Conservation (phyloP, 2,797 vertebrate genomes). For the Eulemur mongoz region DNA sequence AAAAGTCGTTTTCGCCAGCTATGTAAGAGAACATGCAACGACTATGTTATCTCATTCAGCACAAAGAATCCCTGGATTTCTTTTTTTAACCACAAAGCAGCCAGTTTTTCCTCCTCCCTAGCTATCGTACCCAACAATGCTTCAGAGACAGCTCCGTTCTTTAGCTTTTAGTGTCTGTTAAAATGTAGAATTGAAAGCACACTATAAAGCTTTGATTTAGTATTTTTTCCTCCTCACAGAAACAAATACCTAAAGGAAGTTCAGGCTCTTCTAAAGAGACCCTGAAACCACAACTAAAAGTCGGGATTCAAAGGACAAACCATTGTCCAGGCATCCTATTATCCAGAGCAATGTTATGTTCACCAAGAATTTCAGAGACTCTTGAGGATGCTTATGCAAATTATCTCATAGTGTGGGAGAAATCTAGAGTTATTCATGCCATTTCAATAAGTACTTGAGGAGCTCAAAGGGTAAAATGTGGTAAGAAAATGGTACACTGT, state of each 20-base stretch:
- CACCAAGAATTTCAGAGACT: constrained; percentile 15
- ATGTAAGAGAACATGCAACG: background rate
- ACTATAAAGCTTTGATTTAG: constrained; percentile 42
- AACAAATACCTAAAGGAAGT: constrained; percentile 54
- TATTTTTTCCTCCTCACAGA: background rate
- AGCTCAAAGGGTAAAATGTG: background rate
- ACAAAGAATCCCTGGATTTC: constrained; percentile 32
- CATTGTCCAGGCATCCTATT: background rate
- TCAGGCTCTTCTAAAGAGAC: background rate
- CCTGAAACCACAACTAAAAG: constrained; percentile 34
- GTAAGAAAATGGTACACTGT: constrained; percentile 16
- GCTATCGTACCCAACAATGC: background rate
- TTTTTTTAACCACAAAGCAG: background rate
- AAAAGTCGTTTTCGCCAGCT: background rate
- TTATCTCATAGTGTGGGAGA: background rate
- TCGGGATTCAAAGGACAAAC: constrained; percentile 42
- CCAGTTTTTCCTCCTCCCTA: background rate
- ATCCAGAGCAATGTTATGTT: background rate
- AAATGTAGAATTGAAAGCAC: constrained; percentile 54
- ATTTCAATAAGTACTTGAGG: background rate
- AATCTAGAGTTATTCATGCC: background rate
- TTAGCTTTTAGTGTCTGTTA: background rate
- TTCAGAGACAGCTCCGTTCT: constrained; percentile 16
- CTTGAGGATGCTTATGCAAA: constrained; percentile 31
- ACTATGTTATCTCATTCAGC: background rate